Base-by-base conservation (phyloP, 2,888 invertebrate species). In the Pemphredon lugubris region DNA sequence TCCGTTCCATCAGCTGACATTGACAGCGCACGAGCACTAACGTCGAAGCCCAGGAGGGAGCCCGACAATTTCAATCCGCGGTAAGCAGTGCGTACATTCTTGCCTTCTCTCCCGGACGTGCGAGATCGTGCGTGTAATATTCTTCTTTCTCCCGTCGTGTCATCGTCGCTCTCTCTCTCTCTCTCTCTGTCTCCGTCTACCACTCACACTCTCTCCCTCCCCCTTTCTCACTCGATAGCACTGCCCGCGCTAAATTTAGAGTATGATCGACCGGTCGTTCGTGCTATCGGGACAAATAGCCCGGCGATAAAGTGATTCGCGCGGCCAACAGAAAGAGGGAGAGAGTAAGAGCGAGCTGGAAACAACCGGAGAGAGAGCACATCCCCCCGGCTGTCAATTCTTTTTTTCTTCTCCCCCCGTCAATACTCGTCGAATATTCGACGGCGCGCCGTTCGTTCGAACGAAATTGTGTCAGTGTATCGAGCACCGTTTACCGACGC, bases 261-360 rank as follows among this genome's bases (percentile, higher is more conserved):
- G 76, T 76, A 83, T 82, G 84, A 84, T 82, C 83, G 79, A 75
- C 75, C 75, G 79, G 72, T 79, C 68, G 71, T 65, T 72, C 69
- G 71, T 73, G 76, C 75, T 82, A 83, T 84, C 84, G 81, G 69
- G 67, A 76, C 67, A 77, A 79, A 78, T 79, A 82, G 77, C 64
- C 61, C 53, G 58, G 53, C 75, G 84, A 84, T 84, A 84, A 84
- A 83, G 78, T 68, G 66, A 75, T 64, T 73, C 69, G 73, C 61
- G 57, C 50, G 30, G 20, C 9, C 54, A 59, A 23, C 51, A 60
- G 34, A 7, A 44, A 13, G 37, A n/a, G 39, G 16, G 63, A 23
- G 54, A 60, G 34, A 7, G 44, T n/a, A 32, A n/a, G 39, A 16
- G 55, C 14, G 9, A 61, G 45, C 26, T 39, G 26, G n/a, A 16